Evolutionary conservation across 1,140 invertebrate genomes (phyloP).

Genomic region (Eulimnadia texana): DNA sequence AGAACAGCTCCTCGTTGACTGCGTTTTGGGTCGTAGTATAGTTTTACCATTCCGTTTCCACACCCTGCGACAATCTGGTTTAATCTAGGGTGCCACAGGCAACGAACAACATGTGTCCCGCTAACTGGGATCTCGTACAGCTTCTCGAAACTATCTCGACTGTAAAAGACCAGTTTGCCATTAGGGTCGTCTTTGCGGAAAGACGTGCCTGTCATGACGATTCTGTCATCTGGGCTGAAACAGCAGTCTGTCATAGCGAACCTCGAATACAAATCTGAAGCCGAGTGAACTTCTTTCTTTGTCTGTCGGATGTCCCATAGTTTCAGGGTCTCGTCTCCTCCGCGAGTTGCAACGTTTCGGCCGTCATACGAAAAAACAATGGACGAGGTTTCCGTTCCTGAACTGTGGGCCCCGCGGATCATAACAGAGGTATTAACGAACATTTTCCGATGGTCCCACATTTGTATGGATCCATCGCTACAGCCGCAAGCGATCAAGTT

Average conservation of each 20-base stretch:
- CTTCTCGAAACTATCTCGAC: constrained; percentile 59
- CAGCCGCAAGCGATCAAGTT: constrained; percentile 79
- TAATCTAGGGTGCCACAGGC: constrained; percentile 88
- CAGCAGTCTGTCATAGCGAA: constrained; percentile 66
- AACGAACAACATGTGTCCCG: constrained; percentile 50
- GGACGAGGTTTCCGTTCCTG: constrained; percentile 64
- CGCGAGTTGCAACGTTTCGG: constrained; percentile 58
- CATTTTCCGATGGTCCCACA: constrained; percentile 80
- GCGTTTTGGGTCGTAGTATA: constrained; percentile 74
- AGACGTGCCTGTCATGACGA: constrained; percentile 79
- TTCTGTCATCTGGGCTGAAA: constrained; percentile 84
- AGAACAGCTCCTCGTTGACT: constrained; percentile 81
- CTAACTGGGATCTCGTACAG: constrained; percentile 42
- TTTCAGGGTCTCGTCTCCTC: constrained; percentile 86
- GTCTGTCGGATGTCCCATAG: constrained; percentile 83
- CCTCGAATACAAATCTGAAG: not conserved
- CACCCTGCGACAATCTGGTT: constrained; percentile 92
- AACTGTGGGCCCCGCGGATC: constrained; percentile 65
- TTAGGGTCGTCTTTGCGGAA: constrained; percentile 48
- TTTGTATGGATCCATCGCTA: constrained; percentile 88
- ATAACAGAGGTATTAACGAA: constrained; percentile 60
- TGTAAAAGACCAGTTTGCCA: constrained; percentile 69
- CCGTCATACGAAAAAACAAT: constrained; percentile 81
- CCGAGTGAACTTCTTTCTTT: constrained; percentile 48
- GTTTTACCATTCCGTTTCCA: constrained; percentile 77